Evolutionary conservation across 2,888 invertebrate species (phyloP).

Genomic region (Drosophila mayaguana): DNA sequence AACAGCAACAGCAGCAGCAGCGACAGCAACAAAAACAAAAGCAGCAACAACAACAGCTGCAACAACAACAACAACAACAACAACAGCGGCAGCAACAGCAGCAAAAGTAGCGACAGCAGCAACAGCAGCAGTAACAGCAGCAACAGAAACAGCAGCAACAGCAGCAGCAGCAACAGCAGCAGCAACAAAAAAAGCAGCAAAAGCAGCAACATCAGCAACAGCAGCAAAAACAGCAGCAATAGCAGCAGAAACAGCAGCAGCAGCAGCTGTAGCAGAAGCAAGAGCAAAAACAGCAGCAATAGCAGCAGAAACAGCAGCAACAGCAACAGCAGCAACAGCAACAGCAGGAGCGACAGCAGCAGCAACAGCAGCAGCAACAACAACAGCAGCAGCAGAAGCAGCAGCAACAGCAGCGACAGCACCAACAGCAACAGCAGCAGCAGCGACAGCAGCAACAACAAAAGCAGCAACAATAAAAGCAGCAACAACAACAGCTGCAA

Average conservation of each 20-base stretch:
- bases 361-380: background rate
- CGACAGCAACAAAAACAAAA: constrained; percentile 33
- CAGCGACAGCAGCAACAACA: constrained; percentile 2
- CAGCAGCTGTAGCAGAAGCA: background rate
- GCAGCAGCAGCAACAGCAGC: background rate
- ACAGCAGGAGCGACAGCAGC: constrained; percentile 12
- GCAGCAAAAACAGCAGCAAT: too few relatives aligned
- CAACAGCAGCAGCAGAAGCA: constrained; percentile 15
- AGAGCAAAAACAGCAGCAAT: constrained; percentile 17
- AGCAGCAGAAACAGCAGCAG: too few relatives aligned
- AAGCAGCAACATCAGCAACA: constrained; percentile 17
- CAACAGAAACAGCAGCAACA: constrained; percentile 23
- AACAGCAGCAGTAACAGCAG: background rate
- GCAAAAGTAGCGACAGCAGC: too few relatives aligned
- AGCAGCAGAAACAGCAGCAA: background rate
- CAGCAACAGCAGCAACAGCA: background rate
- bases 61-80: constrained; percentile 14
- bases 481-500: constrained; percentile 19
- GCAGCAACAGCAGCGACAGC: background rate
- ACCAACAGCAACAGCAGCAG: constrained; percentile 14
- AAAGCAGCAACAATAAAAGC: background rate
- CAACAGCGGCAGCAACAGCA: constrained; percentile 21
- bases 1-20: background rate
- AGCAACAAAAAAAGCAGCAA: too few relatives aligned
- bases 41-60: background rate